A percentile compares a stretch with the other conserved stretches of the same genome.
Conservation (phyloP, 1,140 invertebrate genomes). For the Drosophila subpulchrella region DNA sequence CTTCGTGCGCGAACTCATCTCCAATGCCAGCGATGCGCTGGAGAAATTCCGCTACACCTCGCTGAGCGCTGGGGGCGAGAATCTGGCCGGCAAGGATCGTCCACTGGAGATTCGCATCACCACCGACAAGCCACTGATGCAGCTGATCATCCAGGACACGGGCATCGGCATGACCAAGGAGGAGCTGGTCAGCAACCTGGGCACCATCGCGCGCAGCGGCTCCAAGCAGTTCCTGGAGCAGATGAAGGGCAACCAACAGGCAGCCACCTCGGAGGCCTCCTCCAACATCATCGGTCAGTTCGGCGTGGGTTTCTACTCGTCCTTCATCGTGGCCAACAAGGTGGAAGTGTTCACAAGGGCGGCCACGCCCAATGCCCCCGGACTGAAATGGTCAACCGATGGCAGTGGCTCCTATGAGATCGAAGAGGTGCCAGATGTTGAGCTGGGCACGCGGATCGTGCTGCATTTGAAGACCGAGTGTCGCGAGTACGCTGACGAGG, state of each 20-base stretch:
- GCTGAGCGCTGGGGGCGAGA: slow-evolving; percentile 85
- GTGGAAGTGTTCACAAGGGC: slow-evolving; percentile 95
- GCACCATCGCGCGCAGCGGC: slow-evolving; percentile 97
- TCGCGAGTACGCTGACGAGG: slow-evolving; percentile 95
- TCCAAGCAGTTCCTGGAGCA: slow-evolving; percentile 97
- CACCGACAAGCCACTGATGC: slow-evolving; percentile 94
- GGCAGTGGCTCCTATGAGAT: slow-evolving; percentile 97
- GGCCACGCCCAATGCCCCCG: slow-evolving; percentile 87
- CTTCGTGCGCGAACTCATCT: slow-evolving; percentile 97
- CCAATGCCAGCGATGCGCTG: slow-evolving; percentile 98
- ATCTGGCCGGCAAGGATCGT: slow-evolving; percentile 86
- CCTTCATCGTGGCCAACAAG: slow-evolving; percentile 98
- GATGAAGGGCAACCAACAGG: slow-evolving; percentile 89
- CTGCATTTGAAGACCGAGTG: slow-evolving; percentile 94
- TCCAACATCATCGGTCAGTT: slow-evolving; percentile 98
- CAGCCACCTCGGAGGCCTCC: slow-evolving; percentile 85
- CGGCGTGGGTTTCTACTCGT: slow-evolving; percentile 99
- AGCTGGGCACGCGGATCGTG: slow-evolving; percentile 96
- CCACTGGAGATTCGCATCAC: slow-evolving; percentile 94
- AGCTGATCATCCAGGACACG: slow-evolving; percentile 95
- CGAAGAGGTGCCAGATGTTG: slow-evolving; percentile 92
- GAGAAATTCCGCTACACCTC: slow-evolving; percentile 95
- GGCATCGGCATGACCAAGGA: slow-evolving; percentile 98
- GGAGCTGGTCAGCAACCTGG: slow-evolving; percentile 95
- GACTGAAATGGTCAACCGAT: slow-evolving; percentile 95